Percentiles rank a stretch among this genome's conserved stretches.
Evolutionary conservation across 2,113 vertebrate species (phyloP).

Genomic region (Apistogramma diplotaenia): DNA sequence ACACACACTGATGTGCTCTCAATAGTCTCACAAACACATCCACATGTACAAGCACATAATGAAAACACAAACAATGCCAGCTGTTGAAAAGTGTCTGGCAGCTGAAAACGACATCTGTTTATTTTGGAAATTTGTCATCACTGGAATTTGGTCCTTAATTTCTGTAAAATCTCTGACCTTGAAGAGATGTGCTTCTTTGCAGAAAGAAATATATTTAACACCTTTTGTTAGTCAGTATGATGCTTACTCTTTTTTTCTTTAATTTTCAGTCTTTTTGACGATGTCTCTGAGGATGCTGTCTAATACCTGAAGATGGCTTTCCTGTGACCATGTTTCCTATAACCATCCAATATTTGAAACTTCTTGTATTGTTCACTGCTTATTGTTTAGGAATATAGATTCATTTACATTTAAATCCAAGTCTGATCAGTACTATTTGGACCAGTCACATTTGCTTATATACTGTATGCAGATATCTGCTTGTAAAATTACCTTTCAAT

Average conservation of each 20-base stretch:
- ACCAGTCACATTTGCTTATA: neutral
- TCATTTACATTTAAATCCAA: neutral
- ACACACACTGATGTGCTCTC: neutral
- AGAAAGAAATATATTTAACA: neutral
- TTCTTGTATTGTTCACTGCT: neutral
- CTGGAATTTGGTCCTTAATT: neutral
- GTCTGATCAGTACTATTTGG: neutral
- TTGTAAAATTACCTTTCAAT: neutral
- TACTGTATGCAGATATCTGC: neutral
- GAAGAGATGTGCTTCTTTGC: neutral
- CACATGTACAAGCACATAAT: neutral
- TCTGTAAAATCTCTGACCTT: neutral
- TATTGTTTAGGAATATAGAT: neutral
- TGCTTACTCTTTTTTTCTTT: no score
- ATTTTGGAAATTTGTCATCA: neutral
- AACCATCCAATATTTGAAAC: neutral
- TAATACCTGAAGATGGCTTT: neutral
- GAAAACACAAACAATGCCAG: neutral
- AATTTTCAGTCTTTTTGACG: no score
- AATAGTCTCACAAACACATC: neutral
- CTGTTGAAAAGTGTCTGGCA: neutral
- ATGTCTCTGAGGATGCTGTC: neutral
- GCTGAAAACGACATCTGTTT: neutral
- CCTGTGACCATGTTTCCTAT: neutral
- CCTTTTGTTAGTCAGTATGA: neutral